These are phyloP conservation scores for Parauchenoglanis punctatus DNA, from an alignment of 2,797 vertebrate species.

Conservation along the genomic window DNA sequence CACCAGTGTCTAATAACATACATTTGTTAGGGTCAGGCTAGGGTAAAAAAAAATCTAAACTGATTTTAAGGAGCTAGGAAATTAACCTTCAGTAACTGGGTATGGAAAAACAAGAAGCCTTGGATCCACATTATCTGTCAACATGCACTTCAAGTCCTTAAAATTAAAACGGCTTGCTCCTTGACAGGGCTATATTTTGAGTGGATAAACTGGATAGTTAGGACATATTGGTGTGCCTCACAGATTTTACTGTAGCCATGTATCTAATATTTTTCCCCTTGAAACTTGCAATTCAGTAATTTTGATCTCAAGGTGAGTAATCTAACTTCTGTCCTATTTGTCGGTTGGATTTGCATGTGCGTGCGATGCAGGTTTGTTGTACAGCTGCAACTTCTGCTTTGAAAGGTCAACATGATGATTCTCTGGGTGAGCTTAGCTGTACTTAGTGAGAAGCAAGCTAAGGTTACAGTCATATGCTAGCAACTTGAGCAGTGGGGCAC, in stretches of 20 bases:
- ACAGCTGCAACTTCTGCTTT: neutral
- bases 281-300: neutral
- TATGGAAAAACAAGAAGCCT: neutral
- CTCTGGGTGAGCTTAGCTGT: conserved; percentile 30
- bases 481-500: conserved; percentile 67
- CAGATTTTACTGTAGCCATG: neutral
- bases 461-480: conserved; percentile 65
- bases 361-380: neutral
- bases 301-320: neutral
- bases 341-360: neutral
- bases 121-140: neutral
- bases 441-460: conserved; percentile 38
- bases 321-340: no score
- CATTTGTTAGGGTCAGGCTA: neutral
- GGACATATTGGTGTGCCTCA: neutral
- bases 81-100: neutral
- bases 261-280: no score
- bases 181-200: neutral
- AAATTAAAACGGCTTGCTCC: neutral
- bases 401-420: conserved; percentile 7
- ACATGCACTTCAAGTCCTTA: neutral
- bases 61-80: neutral
- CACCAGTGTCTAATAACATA: neutral
- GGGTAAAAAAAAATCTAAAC: neutral
- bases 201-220: neutral